Evolutionary conservation across 1,140 invertebrate genomes (phyloP).

Genomic region (Carcinoscorpius rotundicauda): DNA sequence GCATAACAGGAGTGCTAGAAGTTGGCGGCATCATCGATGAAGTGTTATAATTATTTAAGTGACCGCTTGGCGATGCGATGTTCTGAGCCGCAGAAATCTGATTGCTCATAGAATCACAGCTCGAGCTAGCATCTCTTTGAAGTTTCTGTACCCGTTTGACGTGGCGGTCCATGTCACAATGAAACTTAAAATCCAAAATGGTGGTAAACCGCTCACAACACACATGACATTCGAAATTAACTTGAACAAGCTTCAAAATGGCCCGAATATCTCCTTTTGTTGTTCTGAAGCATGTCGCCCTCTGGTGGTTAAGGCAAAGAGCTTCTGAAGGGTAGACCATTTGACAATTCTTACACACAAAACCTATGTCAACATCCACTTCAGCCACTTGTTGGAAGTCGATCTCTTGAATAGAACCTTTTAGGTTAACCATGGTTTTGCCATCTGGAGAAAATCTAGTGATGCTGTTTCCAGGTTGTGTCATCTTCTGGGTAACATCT

Average conservation of each 20-base stretch:
- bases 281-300: constrained; percentile 32
- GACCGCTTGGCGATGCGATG: constrained; percentile 1
- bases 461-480: constrained; percentile 33
- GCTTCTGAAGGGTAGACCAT: constrained; percentile 61
- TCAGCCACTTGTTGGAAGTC: constrained; percentile 37
- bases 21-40: constrained; percentile 9
- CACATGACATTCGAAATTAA: constrained; percentile 52
- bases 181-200: constrained; percentile 46
- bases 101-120: too few species aligned
- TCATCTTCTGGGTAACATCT: constrained; percentile 35
- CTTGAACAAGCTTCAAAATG: constrained; percentile 34
- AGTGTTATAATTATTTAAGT: not conserved
- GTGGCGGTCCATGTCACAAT: constrained; percentile 45
- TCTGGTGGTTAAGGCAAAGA: constrained; percentile 55
- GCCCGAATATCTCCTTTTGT: constrained; percentile 21
- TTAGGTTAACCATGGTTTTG: constrained; percentile 32
- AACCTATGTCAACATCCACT: constrained; percentile 60
- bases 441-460: constrained; percentile 40
- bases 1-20: not conserved
- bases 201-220: constrained; percentile 45
- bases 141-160: constrained; percentile 22
- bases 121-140: constrained; percentile 1
- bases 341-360: constrained; percentile 73
- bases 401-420: constrained; percentile 27
- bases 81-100: not conserved